phyloP scores from a whole-genome alignment of 2,888 invertebrate genomes.

The Stenotaenia linearis region DNA sequence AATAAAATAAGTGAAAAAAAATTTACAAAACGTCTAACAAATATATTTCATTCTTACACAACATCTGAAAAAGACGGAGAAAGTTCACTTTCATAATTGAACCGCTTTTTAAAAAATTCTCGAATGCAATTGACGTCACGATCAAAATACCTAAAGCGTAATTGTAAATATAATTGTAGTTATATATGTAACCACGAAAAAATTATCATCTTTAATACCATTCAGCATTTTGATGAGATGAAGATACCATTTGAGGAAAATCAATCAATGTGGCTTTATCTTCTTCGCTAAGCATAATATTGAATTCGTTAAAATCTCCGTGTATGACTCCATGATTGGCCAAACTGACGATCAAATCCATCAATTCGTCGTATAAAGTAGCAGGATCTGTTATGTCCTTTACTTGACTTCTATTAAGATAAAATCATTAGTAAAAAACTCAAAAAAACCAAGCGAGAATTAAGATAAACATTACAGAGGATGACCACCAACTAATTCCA shows the following conservation, averaged over 20 bases:
- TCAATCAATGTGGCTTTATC: constrained; percentile 85
- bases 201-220: constrained; percentile 51
- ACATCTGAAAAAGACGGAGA: constrained; percentile 70
- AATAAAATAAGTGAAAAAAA: too few relatives aligned
- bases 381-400: constrained; percentile 63
- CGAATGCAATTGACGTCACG: constrained; percentile 89
- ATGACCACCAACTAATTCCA: constrained; percentile 82
- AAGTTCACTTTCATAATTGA: constrained; percentile 77
- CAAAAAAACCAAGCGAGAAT: background rate
- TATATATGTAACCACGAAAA: background rate
- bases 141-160: constrained; percentile 80
- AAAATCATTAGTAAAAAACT: background rate
- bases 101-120: constrained; percentile 83
- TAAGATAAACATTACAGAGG: constrained; percentile 59
- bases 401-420: constrained; percentile 55
- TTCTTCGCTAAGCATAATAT: constrained; percentile 75
- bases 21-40: too few relatives aligned
- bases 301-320: constrained; percentile 99
- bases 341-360: constrained; percentile 83
- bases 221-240: constrained; percentile 82
- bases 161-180: constrained; percentile 36
- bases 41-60: constrained; percentile 49
- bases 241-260: constrained; percentile 99
- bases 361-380: constrained; percentile 81
- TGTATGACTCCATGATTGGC: constrained; percentile 96